phyloP scores from a whole-genome alignment of 2,113 vertebrate species.

The Triplophysa siluroides region DNA sequence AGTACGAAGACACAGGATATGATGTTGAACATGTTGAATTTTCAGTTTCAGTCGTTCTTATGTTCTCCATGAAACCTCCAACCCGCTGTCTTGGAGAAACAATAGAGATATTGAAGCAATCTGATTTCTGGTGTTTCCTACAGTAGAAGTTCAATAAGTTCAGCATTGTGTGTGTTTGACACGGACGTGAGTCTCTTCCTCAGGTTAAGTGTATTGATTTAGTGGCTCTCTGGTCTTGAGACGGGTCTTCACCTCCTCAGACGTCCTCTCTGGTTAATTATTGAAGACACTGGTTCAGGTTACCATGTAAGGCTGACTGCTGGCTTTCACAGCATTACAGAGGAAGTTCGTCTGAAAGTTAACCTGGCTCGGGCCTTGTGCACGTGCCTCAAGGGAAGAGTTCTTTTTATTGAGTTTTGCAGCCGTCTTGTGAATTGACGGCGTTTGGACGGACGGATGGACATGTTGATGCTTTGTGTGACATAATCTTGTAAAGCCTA shows the following conservation, averaged over 20 bases:
- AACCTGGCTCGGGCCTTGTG: slow-evolving; percentile 11
- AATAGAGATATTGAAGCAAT: not conserved
- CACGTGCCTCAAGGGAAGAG: not conserved
- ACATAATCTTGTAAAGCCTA: slow-evolving; percentile 17
- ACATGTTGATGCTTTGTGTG: slow-evolving; percentile 31
- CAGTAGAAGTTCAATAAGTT: not conserved
- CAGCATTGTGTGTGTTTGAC: slow-evolving; percentile 14
- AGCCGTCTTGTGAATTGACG: not conserved
- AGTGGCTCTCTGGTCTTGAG: slow-evolving; percentile 35
- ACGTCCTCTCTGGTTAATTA: slow-evolving; percentile 50
- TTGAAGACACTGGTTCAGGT: slow-evolving; percentile 48
- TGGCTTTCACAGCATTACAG: slow-evolving; percentile 41
- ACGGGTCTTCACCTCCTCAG: slow-evolving; percentile 24
- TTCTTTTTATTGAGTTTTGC: slow-evolving; percentile 8
- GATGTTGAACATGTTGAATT: too few species aligned
- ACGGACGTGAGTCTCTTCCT: slow-evolving; percentile 19
- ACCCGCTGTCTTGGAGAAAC: not conserved
- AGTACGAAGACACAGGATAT: too few species aligned
- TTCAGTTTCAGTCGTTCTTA: not conserved
- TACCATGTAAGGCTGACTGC: slow-evolving; percentile 53
- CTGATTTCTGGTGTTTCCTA: not conserved
- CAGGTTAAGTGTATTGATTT: slow-evolving; percentile 34
- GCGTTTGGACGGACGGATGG: not conserved
- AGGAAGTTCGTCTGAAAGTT: slow-evolving; percentile 39
- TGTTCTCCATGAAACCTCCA: not conserved